Percentiles rank a stretch among this genome's conserved stretches.
Evolutionary conservation across 1,140 invertebrate genomes (phyloP).

Genomic region (Manduca sexta): DNA sequence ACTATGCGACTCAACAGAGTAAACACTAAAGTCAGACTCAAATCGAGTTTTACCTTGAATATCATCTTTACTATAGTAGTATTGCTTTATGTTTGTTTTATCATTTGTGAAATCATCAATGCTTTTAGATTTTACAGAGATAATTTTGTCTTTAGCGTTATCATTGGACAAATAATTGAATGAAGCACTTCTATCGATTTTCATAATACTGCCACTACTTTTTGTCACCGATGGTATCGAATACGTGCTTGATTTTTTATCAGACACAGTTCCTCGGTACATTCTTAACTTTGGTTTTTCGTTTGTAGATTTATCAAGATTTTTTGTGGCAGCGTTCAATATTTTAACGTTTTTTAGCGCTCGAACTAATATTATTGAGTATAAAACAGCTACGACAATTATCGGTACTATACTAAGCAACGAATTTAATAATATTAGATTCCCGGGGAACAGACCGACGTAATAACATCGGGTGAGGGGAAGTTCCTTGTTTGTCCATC

Average conservation of each 20-base stretch:
- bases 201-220: slow-evolving; percentile 1
- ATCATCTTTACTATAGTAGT: slow-evolving; percentile 7
- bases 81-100: slow-evolving; percentile 14
- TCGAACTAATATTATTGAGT: slow-evolving; percentile 71
- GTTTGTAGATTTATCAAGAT: slow-evolving; percentile 19
- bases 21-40: slow-evolving; percentile 36
- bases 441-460: slow-evolving; percentile 64
- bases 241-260: slow-evolving; percentile 22
- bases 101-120: slow-evolving; percentile 20
- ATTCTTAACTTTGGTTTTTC: slow-evolving; percentile 44
- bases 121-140: slow-evolving; percentile 38
- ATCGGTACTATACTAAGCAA: slow-evolving; percentile 72
- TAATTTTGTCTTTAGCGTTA: slow-evolving; percentile 13
- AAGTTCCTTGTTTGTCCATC: slow-evolving; percentile 69
- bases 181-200: slow-evolving; percentile 47
- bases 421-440: slow-evolving; percentile 69
- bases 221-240: slow-evolving; percentile 23
- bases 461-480: slow-evolving; percentile 69
- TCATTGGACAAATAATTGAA: slow-evolving; percentile 12
- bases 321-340: slow-evolving; percentile 44
- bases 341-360: slow-evolving; percentile 68
- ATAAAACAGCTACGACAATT: slow-evolving; percentile 66
- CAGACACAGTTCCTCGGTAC: slow-evolving; percentile 34
- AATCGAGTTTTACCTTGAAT: slow-evolving; percentile 12
- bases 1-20: slow-evolving; percentile 29